Evolutionary conservation across 2,113 vertebrate species (phyloP).

Genomic region (Prochilodus magdalenae): DNA sequence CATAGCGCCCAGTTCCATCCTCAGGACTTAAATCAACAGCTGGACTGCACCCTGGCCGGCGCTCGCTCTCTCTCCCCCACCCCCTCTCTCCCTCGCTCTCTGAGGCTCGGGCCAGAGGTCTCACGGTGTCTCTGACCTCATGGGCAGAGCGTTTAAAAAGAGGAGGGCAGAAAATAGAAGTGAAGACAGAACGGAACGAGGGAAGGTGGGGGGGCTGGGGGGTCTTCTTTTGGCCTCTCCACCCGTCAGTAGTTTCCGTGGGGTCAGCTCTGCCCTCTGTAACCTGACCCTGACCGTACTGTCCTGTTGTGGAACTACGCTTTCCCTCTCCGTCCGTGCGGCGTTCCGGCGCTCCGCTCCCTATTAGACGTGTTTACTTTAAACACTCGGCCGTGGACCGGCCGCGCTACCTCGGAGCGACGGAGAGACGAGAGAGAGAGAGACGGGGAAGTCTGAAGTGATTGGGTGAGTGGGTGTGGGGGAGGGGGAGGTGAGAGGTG

Average conservation of each 20-base stretch:
- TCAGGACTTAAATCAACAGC: not conserved
- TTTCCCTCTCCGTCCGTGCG: conserved; percentile 37
- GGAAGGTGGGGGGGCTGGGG: not conserved
- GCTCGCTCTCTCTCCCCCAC: not conserved
- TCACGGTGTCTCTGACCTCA: conserved; percentile 45
- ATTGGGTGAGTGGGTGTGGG: not conserved
- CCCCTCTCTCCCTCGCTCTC: not conserved
- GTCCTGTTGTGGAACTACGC: conserved; percentile 63
- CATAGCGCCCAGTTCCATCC: not conserved
- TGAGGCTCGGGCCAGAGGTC: not conserved
- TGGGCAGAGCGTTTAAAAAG: conserved; percentile 51
- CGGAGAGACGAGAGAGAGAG: not conserved
- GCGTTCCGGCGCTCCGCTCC: not conserved
- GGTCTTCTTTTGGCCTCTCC: conserved; percentile 20
- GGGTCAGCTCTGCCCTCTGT: conserved; percentile 63
- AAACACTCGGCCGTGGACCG: not conserved
- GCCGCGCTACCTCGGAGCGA: not conserved
- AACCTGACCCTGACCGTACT: conserved; percentile 71
- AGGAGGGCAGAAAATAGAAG: conserved; percentile 59
- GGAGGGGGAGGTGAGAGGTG: conserved; percentile 8
- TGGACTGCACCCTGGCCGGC: not conserved
- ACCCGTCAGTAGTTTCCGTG: conserved; percentile 52
- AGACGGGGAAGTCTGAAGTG: not conserved
- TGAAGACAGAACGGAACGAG: conserved; percentile 50
- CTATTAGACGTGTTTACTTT: not conserved